Conservation (phyloP, 2,113 vertebrate species). For the Halcyon senegalensis region DNA sequence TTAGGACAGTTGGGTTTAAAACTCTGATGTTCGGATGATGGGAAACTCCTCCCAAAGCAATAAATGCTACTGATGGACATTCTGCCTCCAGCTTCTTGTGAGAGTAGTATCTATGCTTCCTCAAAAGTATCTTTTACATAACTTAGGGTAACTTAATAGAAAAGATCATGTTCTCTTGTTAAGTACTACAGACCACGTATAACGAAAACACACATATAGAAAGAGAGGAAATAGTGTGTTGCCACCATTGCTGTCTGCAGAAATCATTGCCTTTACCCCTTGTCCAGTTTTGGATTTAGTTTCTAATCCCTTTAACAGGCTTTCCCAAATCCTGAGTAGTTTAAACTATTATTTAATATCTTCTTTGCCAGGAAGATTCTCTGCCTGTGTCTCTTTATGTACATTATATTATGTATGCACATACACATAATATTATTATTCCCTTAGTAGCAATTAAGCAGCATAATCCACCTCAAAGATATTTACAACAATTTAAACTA, state of each 20-base stretch:
- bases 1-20: background rate
- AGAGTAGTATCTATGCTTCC: background rate
- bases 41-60: background rate
- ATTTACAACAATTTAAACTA: constrained; percentile 65
- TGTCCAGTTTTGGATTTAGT: constrained; percentile 38
- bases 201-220: background rate
- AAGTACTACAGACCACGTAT: background rate
- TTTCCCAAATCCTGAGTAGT: constrained; percentile 49
- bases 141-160: background rate
- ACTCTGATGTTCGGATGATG: background rate
- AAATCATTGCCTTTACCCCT: constrained; percentile 18
- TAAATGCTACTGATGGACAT: background rate
- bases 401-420: constrained; percentile 45
- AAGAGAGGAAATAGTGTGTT: background rate
- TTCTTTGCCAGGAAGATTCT: constrained; percentile 50
- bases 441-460: constrained; percentile 59
- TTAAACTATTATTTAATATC: constrained; percentile 45
- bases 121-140: background rate
- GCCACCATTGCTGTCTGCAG: background rate
- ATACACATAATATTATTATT: constrained; percentile 56
- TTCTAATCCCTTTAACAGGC: constrained; percentile 49
- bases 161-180: background rate
- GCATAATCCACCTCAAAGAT: constrained; percentile 57
- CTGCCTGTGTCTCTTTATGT: constrained; percentile 12
- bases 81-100: background rate